These are phyloP conservation scores for Lacanobia wlatinum DNA, from an alignment of 2,888 invertebrate species.

Conservation along the genomic window DNA sequence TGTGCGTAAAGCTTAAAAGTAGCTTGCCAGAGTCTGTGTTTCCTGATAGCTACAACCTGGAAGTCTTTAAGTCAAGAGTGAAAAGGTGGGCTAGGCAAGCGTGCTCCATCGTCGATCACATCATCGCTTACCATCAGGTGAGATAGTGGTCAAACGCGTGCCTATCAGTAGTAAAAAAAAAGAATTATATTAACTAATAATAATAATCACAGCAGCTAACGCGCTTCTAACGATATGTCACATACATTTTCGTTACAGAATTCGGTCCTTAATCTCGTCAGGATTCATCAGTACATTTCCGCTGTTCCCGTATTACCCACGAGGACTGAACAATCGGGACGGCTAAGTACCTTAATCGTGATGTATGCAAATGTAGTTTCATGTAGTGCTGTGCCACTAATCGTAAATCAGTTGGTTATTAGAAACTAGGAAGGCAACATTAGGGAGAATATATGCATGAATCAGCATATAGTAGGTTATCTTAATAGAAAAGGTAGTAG, in stretches of 20 bases:
- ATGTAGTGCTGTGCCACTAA: slow-evolving; percentile 46
- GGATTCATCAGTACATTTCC: slow-evolving; percentile 13
- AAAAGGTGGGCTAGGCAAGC: too few species aligned
- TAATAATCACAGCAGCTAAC: neutral
- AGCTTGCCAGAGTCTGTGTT: too few species aligned
- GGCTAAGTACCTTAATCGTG: slow-evolving; percentile 48
- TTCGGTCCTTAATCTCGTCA: neutral
- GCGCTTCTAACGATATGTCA: neutral
- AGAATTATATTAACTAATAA: too few species aligned
- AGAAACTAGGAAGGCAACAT: slow-evolving; percentile 49
- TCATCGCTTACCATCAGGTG: too few species aligned
- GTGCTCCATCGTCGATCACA: too few species aligned
- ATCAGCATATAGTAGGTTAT: slow-evolving; percentile 15
- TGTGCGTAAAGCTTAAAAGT: too few species aligned
- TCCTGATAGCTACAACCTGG: too few species aligned
- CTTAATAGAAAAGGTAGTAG: slow-evolving; percentile 25
- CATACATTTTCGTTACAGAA: neutral
- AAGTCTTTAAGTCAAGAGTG: too few species aligned
- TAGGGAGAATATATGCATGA: slow-evolving; percentile 38
- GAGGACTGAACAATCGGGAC: slow-evolving; percentile 24
- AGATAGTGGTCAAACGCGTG: too few species aligned
- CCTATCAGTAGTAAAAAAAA: too few species aligned
- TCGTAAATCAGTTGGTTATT: slow-evolving; percentile 59
- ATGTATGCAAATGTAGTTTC: slow-evolving; percentile 57
- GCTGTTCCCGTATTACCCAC: neutral